These are phyloP conservation scores for Hoplostethus mediterraneus DNA, from an alignment of 2,797 vertebrate genomes.

Conservation along the genomic window DNA sequence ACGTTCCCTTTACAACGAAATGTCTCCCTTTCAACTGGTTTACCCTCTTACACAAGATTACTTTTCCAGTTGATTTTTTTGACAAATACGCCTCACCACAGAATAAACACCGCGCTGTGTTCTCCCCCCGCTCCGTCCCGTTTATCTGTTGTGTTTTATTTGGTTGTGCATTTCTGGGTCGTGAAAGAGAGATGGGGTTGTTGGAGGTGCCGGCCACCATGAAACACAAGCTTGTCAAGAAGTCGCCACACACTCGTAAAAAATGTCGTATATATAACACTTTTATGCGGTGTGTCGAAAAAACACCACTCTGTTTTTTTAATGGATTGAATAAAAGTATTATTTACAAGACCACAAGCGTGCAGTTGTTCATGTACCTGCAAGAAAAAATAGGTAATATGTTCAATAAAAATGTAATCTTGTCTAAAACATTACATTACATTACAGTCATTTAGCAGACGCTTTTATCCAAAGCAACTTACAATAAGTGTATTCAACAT, in stretches of 20 bases:
- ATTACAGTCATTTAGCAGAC: too few relatives aligned
- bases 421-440: too few relatives aligned
- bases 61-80: conserved; percentile 21
- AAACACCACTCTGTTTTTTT: conserved; percentile 3
- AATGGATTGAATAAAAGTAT: background rate
- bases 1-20: conserved; percentile 21
- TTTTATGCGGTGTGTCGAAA: background rate
- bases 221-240: too few relatives aligned
- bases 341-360: background rate
- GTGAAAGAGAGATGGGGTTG: too few relatives aligned
- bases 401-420: background rate
- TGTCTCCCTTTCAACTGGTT: conserved; percentile 18
- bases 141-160: conserved; percentile 1
- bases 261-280: too few relatives aligned
- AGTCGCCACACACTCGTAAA: too few relatives aligned
- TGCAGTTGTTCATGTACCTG: background rate
- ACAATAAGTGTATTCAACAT: too few relatives aligned
- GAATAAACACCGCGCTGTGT: conserved; percentile 1
- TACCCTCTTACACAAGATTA: conserved; percentile 15
- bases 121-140: background rate
- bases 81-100: conserved; percentile 20
- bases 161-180: conserved; percentile 2
- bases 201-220: too few relatives aligned
- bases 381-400: background rate
- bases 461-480: too few relatives aligned